A percentile compares a stretch with the other conserved stretches of the same genome.
Conservation (phyloP, 2,113 vertebrate species). For the Alces alces region DNA sequence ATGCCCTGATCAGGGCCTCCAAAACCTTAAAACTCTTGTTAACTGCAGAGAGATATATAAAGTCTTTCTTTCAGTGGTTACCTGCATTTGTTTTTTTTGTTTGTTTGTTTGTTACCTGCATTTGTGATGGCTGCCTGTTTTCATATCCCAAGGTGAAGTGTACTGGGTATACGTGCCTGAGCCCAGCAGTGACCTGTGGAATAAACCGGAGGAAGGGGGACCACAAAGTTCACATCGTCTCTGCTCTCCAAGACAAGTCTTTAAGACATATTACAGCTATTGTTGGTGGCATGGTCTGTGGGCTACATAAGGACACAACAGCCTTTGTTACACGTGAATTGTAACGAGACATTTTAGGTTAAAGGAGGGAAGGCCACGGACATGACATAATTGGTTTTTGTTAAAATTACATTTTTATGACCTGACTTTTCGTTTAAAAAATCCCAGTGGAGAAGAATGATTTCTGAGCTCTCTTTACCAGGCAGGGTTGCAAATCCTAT, state of each 20-base stretch:
- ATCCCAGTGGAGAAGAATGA: background rate
- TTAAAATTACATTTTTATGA: constrained; percentile 31
- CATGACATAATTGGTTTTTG: background rate
- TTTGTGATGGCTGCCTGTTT: background rate
- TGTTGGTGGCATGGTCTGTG: background rate
- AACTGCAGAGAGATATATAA: background rate
- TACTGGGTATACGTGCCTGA: background rate
- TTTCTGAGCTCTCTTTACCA: constrained; percentile 24
- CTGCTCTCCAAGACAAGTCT: background rate
- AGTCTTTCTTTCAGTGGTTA: too few relatives aligned
- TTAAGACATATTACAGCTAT: background rate
- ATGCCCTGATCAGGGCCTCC: background rate
- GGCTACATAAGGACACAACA: background rate
- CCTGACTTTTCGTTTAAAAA: background rate
- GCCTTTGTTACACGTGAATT: background rate
- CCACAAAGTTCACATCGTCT: background rate
- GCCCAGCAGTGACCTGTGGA: background rate
- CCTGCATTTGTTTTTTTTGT: background rate
- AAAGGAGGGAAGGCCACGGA: background rate
- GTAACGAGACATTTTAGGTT: background rate
- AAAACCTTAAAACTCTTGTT: background rate
- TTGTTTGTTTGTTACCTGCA: too few relatives aligned
- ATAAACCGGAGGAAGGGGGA: background rate
- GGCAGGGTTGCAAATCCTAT: background rate
- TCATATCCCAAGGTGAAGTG: background rate